These are phyloP conservation scores for Liposcelis brunnea DNA, from an alignment of 2,888 invertebrate species.

Conservation along the genomic window DNA sequence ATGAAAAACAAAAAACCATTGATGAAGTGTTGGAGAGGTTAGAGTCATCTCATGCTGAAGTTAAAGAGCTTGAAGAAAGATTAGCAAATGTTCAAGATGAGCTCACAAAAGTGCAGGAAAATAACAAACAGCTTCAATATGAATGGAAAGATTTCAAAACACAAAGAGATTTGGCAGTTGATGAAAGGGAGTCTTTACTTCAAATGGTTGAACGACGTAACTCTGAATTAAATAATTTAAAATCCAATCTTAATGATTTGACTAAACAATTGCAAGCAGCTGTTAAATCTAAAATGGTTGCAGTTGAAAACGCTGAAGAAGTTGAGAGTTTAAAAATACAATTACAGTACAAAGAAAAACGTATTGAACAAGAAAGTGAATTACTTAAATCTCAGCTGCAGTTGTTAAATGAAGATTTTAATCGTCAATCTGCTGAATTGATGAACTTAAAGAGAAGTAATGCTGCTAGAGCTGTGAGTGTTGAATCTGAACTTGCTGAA, in stretches of 20 bases:
- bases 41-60: not conserved
- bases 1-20: not conserved
- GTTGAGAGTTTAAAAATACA: slow-evolving; percentile 61
- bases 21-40: slow-evolving; percentile 6
- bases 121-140: slow-evolving; percentile 31
- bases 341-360: slow-evolving; percentile 63
- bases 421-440: slow-evolving; percentile 58
- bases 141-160: slow-evolving; percentile 47
- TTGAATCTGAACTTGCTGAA: slow-evolving; percentile 61
- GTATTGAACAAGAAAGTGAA: slow-evolving; percentile 64
- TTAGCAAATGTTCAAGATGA: not conserved
- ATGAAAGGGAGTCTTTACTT: slow-evolving; percentile 57
- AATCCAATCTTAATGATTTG: slow-evolving; percentile 42
- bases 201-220: slow-evolving; percentile 53
- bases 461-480: slow-evolving; percentile 38
- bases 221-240: slow-evolving; percentile 53
- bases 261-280: slow-evolving; percentile 59
- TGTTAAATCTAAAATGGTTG: slow-evolving; percentile 68
- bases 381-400: slow-evolving; percentile 63
- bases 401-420: slow-evolving; percentile 59
- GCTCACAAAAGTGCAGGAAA: slow-evolving; percentile 4
- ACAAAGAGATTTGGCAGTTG: slow-evolving; percentile 49
- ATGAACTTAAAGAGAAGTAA: slow-evolving; percentile 59
- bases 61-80: slow-evolving; percentile 10
- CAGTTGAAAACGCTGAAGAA: slow-evolving; percentile 61